phyloP scores from a whole-genome alignment of 2,797 vertebrate species.

The Ibycter americanus region DNA sequence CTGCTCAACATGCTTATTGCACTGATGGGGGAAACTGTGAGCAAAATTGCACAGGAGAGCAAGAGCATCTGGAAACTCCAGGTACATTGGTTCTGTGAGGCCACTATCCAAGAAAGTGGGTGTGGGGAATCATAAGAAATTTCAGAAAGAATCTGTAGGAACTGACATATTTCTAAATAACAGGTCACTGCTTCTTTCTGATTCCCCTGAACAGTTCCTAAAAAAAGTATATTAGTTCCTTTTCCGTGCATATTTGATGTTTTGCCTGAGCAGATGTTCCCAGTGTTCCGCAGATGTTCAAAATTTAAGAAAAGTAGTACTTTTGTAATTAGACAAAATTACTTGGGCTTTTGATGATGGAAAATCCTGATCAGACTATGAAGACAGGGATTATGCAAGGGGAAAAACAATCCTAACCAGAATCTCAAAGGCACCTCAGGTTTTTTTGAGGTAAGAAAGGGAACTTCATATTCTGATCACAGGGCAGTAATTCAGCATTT shows the following conservation, averaged over 20 bases:
- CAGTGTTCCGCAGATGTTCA: neutral
- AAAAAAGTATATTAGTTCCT: neutral
- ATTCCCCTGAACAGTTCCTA: neutral
- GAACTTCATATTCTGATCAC: neutral
- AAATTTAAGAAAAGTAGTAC: neutral
- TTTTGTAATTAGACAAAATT: neutral
- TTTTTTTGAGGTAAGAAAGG: neutral
- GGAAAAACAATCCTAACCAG: neutral
- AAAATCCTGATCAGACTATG: neutral
- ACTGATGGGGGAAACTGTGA: conserved; percentile 93
- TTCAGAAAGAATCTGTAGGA: neutral
- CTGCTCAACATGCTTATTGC: conserved; percentile 98
- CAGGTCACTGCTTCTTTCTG: neutral
- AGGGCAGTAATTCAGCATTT: neutral
- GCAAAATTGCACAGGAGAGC: conserved; percentile 87
- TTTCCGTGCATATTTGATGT: neutral
- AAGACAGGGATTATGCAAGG: neutral
- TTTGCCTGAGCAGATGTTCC: neutral
- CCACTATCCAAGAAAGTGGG: neutral
- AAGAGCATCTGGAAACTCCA: conserved; percentile 94
- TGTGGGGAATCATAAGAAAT: neutral
- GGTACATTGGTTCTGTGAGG: conserved; percentile 69
- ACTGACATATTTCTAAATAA: neutral
- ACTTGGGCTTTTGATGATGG: neutral
- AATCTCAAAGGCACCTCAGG: neutral